Evolutionary conservation across 2,888 invertebrate species (phyloP).

Genomic region (Patella pellucida): DNA sequence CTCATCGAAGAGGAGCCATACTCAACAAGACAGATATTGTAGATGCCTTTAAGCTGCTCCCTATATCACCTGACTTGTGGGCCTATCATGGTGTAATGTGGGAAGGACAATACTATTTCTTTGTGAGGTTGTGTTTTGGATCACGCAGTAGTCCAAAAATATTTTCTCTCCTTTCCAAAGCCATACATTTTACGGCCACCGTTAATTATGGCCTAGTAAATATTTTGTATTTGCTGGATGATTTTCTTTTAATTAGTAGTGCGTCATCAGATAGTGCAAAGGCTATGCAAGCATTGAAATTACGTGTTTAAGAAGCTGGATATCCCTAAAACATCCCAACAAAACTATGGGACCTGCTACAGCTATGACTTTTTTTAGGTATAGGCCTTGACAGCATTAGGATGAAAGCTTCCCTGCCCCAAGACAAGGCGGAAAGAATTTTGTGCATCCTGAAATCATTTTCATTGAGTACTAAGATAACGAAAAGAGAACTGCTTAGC

Average conservation of each 20-base stretch:
- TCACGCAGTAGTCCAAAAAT: slow-evolving; percentile 14
- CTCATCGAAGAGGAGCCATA: not conserved
- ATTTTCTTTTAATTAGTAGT: slow-evolving; percentile 22
- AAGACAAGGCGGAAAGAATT: slow-evolving; percentile 15
- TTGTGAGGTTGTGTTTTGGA: slow-evolving; percentile 18
- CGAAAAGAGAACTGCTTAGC: slow-evolving; percentile 16
- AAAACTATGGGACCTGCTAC: slow-evolving; percentile 21
- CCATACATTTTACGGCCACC: slow-evolving; percentile 19
- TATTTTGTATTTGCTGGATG: slow-evolving; percentile 27
- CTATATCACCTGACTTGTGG: not conserved
- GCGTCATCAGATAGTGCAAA: not conserved
- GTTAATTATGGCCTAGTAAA: slow-evolving; percentile 14
- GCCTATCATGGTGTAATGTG: slow-evolving; percentile 8
- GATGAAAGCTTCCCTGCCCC: slow-evolving; percentile 20
- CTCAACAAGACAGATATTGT: too few species aligned
- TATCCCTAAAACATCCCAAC: slow-evolving; percentile 5
- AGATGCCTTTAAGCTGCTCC: too few species aligned
- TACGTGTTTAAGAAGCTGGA: slow-evolving; percentile 12
- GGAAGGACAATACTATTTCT: slow-evolving; percentile 19
- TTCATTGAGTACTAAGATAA: not conserved
- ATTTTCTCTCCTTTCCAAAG: slow-evolving; percentile 16
- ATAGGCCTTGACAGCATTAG: slow-evolving; percentile 16
- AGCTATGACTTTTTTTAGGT: slow-evolving; percentile 21
- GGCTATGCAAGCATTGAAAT: slow-evolving; percentile 14
- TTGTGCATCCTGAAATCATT: slow-evolving; percentile 3